Evolutionary conservation across 23 tunicate species (phyloP).

Genomic region (Phallusia fumigata): DNA sequence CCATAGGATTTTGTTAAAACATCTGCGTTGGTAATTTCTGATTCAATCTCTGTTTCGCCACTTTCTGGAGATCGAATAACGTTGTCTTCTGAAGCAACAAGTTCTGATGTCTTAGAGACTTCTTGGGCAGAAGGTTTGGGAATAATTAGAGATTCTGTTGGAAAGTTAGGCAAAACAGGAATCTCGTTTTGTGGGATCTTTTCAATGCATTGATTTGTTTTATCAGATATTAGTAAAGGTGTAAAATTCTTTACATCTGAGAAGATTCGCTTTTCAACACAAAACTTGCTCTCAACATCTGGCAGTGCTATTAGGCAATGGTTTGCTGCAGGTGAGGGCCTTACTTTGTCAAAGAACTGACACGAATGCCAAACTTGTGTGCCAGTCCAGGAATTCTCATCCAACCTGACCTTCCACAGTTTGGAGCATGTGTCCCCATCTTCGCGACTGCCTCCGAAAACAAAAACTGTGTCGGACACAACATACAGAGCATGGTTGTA

Average conservation of each 20-base stretch:
- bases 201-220: neutral
- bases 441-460: slow-evolving; percentile 78
- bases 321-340: slow-evolving; percentile 41
- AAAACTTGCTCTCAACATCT: neutral
- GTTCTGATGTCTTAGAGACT: neutral
- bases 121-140: neutral
- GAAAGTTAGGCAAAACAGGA: neutral
- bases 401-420: slow-evolving; percentile 43
- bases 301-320: slow-evolving; percentile 37
- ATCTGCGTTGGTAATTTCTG: neutral
- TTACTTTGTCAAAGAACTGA: slow-evolving; percentile 27
- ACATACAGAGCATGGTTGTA: slow-evolving; percentile 62
- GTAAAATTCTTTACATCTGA: neutral
- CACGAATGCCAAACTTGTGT: slow-evolving; percentile 42
- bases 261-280: neutral
- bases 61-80: neutral
- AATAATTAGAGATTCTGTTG: neutral
- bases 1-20: neutral
- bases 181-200: neutral
- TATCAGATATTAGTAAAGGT: neutral
- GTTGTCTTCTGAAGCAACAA: neutral
- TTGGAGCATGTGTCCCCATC: slow-evolving; percentile 54
- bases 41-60: neutral
- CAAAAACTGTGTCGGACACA: slow-evolving; percentile 44
- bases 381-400: neutral